Percentiles rank a stretch among this genome's conserved stretches.
Conservation (phyloP, 2,797 vertebrate genomes). For the Micrastur ruficollis region DNA sequence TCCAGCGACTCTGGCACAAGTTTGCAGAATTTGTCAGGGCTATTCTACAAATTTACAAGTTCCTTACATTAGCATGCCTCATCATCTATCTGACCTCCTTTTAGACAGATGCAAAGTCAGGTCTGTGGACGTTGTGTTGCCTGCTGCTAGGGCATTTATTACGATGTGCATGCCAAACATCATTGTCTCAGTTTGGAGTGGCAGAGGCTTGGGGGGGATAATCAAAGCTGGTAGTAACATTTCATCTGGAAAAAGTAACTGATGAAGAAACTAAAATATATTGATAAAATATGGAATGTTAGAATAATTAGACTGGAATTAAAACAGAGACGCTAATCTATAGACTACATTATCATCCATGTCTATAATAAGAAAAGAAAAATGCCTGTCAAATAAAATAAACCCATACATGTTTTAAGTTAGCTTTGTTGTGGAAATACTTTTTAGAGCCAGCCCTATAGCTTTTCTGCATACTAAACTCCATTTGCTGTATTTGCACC, state of each 20-base stretch:
- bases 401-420: not conserved
- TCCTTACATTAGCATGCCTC: not conserved
- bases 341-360: not conserved
- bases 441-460: not conserved
- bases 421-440: not conserved
- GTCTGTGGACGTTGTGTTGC: not conserved
- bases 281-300: not conserved
- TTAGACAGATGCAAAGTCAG: not conserved
- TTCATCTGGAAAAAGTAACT: not conserved
- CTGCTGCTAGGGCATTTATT: not conserved
- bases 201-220: fast-evolving
- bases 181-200: not conserved
- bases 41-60: not conserved
- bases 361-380: not conserved
- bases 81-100: not conserved
- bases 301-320: not conserved
- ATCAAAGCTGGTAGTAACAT: not conserved
- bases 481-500: not conserved
- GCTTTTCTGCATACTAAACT: not conserved
- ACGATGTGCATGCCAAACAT: not conserved
- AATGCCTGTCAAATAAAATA: not conserved
- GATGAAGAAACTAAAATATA: not conserved
- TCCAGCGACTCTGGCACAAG: not conserved
- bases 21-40: not conserved
- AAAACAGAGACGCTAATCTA: not conserved